Evolutionary conservation across 2,113 vertebrate genomes (phyloP).

Genomic region (Dinomys branickii): DNA sequence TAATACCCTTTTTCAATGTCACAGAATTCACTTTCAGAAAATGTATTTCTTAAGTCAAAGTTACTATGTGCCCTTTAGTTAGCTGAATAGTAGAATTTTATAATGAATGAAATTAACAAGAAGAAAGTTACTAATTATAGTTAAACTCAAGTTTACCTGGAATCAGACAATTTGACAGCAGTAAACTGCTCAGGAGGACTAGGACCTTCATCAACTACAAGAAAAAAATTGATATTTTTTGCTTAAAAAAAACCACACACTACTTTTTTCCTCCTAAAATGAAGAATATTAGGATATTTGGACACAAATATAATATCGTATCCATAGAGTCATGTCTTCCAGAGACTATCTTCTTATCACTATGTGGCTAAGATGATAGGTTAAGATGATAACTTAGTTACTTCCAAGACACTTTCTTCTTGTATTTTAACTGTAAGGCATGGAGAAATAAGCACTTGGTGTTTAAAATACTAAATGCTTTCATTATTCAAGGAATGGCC

Average conservation of each 20-base stretch:
- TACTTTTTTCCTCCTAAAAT: background rate
- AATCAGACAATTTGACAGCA: conserved; percentile 95
- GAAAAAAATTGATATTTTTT: background rate
- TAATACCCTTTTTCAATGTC: background rate
- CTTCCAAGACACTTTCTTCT: background rate
- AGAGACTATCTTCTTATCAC: background rate
- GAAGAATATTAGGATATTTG: background rate
- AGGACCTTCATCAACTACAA: conserved; percentile 93
- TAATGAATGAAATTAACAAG: background rate
- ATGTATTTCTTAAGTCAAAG: conserved; percentile 47
- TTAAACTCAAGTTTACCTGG: conserved; percentile 87
- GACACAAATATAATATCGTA: background rate
- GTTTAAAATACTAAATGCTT: conserved; percentile 42
- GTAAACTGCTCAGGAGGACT: conserved; percentile 98
- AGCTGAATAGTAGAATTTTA: background rate
- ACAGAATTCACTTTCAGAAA: conserved; percentile 49
- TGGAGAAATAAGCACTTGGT: background rate
- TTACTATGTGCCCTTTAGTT: background rate
- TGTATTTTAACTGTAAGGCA: conserved; percentile 1
- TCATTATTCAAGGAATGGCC: conserved; percentile 2
- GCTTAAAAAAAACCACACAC: conserved; percentile 24
- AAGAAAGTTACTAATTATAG: conserved; percentile 16
- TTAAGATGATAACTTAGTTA: background rate
- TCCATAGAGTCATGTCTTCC: background rate
- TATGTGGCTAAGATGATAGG: background rate